Conservation (phyloP, 92 coral and sea anemone species). For the Blastomussa wellsi region DNA sequence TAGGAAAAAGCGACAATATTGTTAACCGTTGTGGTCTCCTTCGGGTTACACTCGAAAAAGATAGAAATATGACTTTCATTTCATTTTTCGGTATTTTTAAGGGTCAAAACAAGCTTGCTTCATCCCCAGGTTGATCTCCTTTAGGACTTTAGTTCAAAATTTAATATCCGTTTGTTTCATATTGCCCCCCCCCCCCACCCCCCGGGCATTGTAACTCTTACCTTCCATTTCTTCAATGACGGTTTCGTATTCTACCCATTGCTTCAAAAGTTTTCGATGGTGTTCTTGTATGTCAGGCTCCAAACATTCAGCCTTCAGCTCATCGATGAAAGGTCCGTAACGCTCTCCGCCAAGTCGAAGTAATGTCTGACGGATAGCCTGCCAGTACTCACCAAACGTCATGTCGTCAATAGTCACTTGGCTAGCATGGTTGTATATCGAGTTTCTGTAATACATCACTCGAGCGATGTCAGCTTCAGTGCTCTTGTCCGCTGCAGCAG, state of each 20-base stretch:
- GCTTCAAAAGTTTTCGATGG: neutral
- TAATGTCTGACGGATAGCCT: neutral
- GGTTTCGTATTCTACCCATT: neutral
- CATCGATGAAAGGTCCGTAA: neutral
- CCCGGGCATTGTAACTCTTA: neutral
- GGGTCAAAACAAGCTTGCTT: too few relatives aligned
- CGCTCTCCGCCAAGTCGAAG: neutral
- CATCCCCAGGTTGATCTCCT: too few relatives aligned
- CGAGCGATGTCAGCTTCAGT: constrained; percentile 13
- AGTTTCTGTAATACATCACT: neutral
- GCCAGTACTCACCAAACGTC: neutral
- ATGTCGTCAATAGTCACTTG: neutral
- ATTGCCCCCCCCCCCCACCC: too few relatives aligned
- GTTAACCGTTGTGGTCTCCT: too few relatives aligned
- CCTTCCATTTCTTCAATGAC: neutral
- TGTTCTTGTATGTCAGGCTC: neutral
- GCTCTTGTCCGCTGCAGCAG: neutral
- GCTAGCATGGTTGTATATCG: neutral
- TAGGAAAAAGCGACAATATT: too few relatives aligned
- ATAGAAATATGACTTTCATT: too few relatives aligned
- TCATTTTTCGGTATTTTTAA: too few relatives aligned
- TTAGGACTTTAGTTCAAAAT: too few relatives aligned
- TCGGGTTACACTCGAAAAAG: too few relatives aligned
- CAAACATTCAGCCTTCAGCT: neutral
- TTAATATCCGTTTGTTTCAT: too few relatives aligned